Conservation (phyloP, 2,888 invertebrate species). For the Mythimna ferrago region DNA sequence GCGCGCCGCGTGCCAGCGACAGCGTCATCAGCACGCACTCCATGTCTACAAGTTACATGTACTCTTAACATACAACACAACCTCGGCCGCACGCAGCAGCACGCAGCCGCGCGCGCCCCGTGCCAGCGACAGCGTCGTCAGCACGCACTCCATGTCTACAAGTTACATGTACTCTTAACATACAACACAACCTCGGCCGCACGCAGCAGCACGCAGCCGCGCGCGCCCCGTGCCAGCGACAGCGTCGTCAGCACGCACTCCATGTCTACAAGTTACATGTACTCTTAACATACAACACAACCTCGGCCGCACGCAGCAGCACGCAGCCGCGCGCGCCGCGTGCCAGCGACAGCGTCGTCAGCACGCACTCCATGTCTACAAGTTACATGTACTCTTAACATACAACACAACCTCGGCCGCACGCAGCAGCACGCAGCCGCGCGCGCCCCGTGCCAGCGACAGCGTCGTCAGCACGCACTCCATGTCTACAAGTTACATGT, state of each 20-base stretch:
- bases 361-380: slow-evolving; percentile 96
- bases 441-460: slow-evolving; percentile 93
- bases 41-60: slow-evolving; percentile 90
- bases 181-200: no score
- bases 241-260: slow-evolving; percentile 97
- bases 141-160: slow-evolving; percentile 96
- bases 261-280: slow-evolving; percentile 90
- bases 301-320: no score
- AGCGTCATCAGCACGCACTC: slow-evolving; percentile 97
- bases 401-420: no score
- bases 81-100: no score
- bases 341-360: slow-evolving; percentile 95
- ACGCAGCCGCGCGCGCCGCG: slow-evolving; percentile 92
- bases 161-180: no score
- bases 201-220: slow-evolving; percentile 80
- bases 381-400: no score
- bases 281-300: no score
- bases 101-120: slow-evolving; percentile 92
- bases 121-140: slow-evolving; percentile 95
- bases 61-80: no score
- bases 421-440: slow-evolving; percentile 80
- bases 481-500: slow-evolving; percentile 90
- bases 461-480: slow-evolving; percentile 97
- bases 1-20: slow-evolving; percentile 93
- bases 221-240: slow-evolving; percentile 93